phyloP scores from a whole-genome alignment of 1,140 invertebrate genomes.

The Heliconius hewitsoni region DNA sequence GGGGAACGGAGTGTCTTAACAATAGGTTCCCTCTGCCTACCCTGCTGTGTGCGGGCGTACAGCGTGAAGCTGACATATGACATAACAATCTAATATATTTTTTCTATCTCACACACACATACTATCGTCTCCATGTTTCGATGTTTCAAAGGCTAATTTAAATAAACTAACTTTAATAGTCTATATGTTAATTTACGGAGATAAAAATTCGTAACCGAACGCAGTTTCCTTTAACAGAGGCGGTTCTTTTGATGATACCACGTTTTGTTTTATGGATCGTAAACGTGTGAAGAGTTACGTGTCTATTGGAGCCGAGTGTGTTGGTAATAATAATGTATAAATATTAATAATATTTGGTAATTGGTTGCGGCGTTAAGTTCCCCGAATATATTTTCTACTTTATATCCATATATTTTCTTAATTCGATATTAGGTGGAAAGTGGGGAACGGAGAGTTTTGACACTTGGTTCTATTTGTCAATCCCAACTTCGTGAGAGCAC shows the following conservation, averaged over 20 bases:
- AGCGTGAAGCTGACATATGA: no score
- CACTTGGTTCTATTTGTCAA: no score
- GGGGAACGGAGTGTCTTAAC: no score
- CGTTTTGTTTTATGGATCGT: slow-evolving; percentile 57
- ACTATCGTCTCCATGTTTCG: neutral
- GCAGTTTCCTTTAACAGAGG: neutral
- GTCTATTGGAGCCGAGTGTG: slow-evolving; percentile 18
- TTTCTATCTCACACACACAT: neutral
- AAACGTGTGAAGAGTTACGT: slow-evolving; percentile 40
- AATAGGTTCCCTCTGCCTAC: no score
- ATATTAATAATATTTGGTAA: neutral
- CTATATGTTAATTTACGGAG: neutral
- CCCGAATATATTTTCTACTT: no score
- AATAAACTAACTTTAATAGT: slow-evolving; percentile 6
- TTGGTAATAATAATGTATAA: no score
- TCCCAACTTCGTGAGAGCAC: no score
- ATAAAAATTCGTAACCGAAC: slow-evolving; percentile 1
- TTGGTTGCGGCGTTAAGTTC: neutral
- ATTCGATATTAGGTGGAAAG: no score
- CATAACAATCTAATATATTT: no score
- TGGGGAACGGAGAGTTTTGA: no score
- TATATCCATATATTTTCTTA: no score
- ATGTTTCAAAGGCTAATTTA: slow-evolving; percentile 2
- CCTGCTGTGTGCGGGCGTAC: no score
- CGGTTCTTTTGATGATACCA: slow-evolving; percentile 2